Conservation (phyloP, 2,113 vertebrate genomes). For the Oreotragus oreotragus region DNA sequence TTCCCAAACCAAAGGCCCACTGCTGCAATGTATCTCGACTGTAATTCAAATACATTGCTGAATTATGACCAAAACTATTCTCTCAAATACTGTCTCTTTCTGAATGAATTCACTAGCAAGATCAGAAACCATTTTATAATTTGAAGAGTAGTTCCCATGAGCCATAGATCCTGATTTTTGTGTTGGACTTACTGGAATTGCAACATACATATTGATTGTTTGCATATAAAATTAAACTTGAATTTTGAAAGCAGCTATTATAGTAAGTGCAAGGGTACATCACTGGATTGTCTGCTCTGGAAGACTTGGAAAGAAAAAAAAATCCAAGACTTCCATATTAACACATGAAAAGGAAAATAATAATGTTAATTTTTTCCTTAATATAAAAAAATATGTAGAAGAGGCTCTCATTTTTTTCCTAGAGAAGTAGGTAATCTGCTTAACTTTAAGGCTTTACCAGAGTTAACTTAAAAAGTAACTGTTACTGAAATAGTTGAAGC, state of each 20-base stretch:
- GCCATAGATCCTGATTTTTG: not conserved
- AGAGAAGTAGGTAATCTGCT: not conserved
- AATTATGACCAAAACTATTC: not conserved
- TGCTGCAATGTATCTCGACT: not conserved
- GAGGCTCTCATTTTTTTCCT: conserved; percentile 3
- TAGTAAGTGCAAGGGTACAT: not conserved
- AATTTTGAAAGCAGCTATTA: not conserved
- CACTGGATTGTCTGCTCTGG: not conserved
- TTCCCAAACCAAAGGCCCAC: not conserved
- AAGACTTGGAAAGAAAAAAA: not conserved
- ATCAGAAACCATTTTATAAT: not conserved
- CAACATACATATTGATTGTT: not conserved
- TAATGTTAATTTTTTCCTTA: not conserved
- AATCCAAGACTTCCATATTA: not conserved
- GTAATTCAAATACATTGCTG: not conserved
- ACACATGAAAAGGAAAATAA: not conserved
- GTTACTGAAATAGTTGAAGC: conserved; percentile 6
- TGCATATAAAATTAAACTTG: not conserved
- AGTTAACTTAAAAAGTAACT: not conserved
- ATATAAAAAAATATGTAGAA: not conserved
- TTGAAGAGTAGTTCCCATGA: not conserved
- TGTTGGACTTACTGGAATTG: not conserved
- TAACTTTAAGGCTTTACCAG: not conserved
- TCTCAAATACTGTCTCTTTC: not conserved
- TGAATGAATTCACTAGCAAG: not conserved